Evolutionary conservation across 2,797 vertebrate genomes (phyloP).

Genomic region (Squalus acanthias): DNA sequence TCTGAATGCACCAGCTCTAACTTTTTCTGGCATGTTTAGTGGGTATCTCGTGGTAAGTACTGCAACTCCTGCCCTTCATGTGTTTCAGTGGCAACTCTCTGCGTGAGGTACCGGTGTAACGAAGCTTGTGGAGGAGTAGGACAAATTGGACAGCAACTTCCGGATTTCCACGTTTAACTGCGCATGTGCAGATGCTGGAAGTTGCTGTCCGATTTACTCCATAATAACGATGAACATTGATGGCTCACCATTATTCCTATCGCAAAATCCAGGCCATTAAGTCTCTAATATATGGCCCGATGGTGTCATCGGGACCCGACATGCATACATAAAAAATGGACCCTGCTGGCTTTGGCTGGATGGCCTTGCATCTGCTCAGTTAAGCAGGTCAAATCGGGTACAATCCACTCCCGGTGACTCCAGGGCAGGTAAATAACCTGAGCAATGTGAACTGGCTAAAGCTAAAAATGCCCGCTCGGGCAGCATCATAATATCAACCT

Average conservation of each 20-base stretch:
- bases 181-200: too few species aligned
- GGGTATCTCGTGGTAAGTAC: not conserved
- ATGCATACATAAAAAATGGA: not conserved
- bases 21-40: not conserved
- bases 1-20: not conserved
- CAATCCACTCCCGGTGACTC: not conserved
- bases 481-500: too few species aligned
- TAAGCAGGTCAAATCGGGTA: not conserved
- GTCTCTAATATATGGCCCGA: too few species aligned
- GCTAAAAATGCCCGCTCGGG: too few species aligned
- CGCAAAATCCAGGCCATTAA: too few species aligned
- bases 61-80: not conserved
- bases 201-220: too few species aligned
- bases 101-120: not conserved
- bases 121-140: not conserved
- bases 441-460: too few species aligned
- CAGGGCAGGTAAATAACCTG: not conserved
- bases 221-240: too few species aligned
- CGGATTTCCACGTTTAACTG: not conserved
- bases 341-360: not conserved
- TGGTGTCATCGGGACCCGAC: not conserved
- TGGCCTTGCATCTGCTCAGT: not conserved
- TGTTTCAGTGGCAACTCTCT: not conserved
- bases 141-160: not conserved
- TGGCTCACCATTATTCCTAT: too few species aligned